Evolutionary conservation across 2,888 invertebrate genomes (phyloP), one percentile per base, ranked within the genome.

Genomic region (Liodrosophila aerea): DNA sequence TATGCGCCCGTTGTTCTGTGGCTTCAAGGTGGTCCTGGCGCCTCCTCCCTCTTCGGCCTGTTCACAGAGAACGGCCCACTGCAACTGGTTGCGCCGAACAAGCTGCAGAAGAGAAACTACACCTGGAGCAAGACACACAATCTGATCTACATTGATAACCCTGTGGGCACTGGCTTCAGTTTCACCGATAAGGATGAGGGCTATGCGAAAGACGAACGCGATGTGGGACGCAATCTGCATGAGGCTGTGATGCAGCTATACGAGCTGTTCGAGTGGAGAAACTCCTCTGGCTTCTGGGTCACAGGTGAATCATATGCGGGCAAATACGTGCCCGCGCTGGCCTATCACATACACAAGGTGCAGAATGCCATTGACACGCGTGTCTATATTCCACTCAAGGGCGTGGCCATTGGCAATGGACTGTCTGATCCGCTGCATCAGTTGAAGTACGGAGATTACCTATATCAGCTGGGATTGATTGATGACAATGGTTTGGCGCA

Each of bases 251-350:
- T 91, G 33, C 98, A 98, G 88, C 96, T 98, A 88, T 97, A 96
- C 88, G 91, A 93, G 66, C 87, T 98, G 0, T 98, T 97, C 87
- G 94, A 95, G 0, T 93, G 96, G 76, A 90, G 95, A 22, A 93
- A 93, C 82, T 86, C 90, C 0, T 94, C 94, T 77, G 94, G 94
- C 46, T 97, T 98, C 88, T 98, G 93, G 90, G 93, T 96, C 0
- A 94, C 96, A 0, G 98, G 98, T 1, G 97, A 98, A 90, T 97
- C 96, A 0, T 97, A 97, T 87, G 97, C 93, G 37, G 97, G 97
- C 0, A 93, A 93, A 73, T 93, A 93, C 88, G 92, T 93, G 0
- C 97, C 97, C 1, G 95, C 96, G 0, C 88, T 94, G 9, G 92
- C 91, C 0, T 91, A 92, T 33, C 92, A 92, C 76, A 93, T 93